Percentiles rank a stretch among this genome's conserved stretches.
Conservation (phyloP, 2,888 invertebrate species). For the Macaria notata region DNA sequence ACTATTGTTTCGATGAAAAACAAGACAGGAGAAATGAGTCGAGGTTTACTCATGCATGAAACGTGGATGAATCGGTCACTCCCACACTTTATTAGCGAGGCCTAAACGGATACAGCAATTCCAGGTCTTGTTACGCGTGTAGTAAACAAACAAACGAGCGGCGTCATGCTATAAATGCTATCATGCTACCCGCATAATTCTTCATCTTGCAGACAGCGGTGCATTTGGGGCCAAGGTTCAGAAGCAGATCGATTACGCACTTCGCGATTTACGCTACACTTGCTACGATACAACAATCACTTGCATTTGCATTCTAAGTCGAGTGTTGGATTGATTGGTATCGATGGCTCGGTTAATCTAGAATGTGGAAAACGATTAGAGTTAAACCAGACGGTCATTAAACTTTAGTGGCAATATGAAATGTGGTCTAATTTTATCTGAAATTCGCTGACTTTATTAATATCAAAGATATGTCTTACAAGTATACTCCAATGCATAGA, state of each 20-base stretch:
- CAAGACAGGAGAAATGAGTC: conserved; percentile 12
- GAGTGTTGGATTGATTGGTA: neutral
- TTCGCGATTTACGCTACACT: conserved; percentile 51
- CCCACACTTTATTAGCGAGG: conserved; percentile 33
- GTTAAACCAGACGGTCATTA: too few species aligned
- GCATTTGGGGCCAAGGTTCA: conserved; percentile 72
- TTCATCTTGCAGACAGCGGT: conserved; percentile 32
- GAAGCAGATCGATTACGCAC: conserved; percentile 64
- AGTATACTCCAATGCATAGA: too few species aligned
- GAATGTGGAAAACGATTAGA: too few species aligned
- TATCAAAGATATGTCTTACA: too few species aligned
- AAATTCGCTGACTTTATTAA: too few species aligned
- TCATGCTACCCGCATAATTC: conserved; percentile 30
- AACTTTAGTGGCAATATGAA: too few species aligned
- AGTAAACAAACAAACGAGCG: conserved; percentile 48
- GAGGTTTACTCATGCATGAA: conserved; percentile 12
- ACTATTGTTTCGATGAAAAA: conserved; percentile 6
- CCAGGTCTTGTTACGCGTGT: conserved; percentile 45
- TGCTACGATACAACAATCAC: conserved; percentile 10
- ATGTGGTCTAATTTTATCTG: too few species aligned
- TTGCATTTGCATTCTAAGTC: conserved; percentile 8
- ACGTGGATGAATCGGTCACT: conserved; percentile 10
- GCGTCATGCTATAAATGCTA: conserved; percentile 33
- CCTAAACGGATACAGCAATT: conserved; percentile 41
- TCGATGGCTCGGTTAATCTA: too few species aligned